Conservation (phyloP, 2,888 invertebrate species). For the Rotaria socialis region DNA sequence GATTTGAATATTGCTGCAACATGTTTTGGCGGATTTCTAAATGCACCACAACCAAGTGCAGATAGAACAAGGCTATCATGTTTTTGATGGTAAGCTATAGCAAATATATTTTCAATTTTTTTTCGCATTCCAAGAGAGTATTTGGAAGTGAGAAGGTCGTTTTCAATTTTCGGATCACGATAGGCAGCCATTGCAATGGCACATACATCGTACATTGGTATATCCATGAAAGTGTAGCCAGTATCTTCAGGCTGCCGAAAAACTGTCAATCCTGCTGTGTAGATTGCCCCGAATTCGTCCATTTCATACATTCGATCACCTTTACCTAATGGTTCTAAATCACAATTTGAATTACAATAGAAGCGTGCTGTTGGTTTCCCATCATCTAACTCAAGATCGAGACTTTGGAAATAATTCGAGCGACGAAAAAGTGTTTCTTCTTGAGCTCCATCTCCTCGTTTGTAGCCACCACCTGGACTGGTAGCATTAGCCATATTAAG, state of each 20-base stretch:
- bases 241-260: not conserved
- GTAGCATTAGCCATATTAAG: not conserved
- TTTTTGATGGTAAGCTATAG: not conserved
- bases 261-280: conserved; percentile 9
- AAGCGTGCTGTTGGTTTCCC: not conserved
- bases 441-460: conserved; percentile 24
- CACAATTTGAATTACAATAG: conserved; percentile 13
- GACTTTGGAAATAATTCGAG: conserved; percentile 24
- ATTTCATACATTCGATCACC: not conserved
- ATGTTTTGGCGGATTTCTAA: not conserved
- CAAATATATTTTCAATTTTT: conserved; percentile 30
- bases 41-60: conserved; percentile 26
- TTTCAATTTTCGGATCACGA: not conserved
- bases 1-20: not conserved
- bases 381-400: not conserved
- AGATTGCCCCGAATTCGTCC: conserved; percentile 13
- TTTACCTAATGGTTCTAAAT: not conserved
- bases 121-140: conserved; percentile 9
- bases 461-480: not conserved
- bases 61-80: conserved; percentile 14
- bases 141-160: not conserved
- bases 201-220: conserved; percentile 13
- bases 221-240: not conserved
- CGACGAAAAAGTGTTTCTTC: conserved; percentile 33
- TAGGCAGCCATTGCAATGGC: conserved; percentile 29